Evolutionary conservation across 2,113 vertebrate species (phyloP).

Genomic region (Tonatia bakeri): DNA sequence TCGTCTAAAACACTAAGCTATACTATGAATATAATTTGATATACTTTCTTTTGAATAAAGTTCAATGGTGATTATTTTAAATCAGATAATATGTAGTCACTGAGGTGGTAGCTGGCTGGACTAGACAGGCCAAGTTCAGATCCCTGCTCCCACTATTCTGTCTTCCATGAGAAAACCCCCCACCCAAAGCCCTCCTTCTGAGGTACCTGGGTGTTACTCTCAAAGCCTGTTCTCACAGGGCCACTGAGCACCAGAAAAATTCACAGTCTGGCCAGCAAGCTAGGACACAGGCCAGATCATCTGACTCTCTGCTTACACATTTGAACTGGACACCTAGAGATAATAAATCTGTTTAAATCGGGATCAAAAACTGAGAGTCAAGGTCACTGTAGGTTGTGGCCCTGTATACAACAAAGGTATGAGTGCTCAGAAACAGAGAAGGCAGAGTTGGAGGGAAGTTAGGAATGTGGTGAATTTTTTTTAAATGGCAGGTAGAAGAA

Average conservation of each 20-base stretch:
- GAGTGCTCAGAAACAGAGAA: not conserved
- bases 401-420: accelerated
- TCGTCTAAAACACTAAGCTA: not conserved
- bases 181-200: not conserved
- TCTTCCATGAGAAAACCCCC: not conserved
- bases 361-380: not conserved
- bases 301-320: not conserved
- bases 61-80: not conserved
- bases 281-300: not conserved
- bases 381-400: not conserved
- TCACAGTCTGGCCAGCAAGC: not conserved
- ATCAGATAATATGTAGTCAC: not conserved
- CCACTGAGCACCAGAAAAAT: not conserved
- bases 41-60: not conserved
- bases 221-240: not conserved
- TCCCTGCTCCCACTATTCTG: not conserved
- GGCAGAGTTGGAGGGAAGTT: not conserved
- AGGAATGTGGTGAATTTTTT: not conserved
- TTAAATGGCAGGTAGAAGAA: not conserved
- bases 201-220: not conserved
- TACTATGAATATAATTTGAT: not conserved
- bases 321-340: not conserved
- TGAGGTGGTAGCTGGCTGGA: not conserved
- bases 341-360: not conserved
- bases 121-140: not conserved